Conservation (phyloP, 2,113 vertebrate species). For the Eptesicus fuscus region DNA sequence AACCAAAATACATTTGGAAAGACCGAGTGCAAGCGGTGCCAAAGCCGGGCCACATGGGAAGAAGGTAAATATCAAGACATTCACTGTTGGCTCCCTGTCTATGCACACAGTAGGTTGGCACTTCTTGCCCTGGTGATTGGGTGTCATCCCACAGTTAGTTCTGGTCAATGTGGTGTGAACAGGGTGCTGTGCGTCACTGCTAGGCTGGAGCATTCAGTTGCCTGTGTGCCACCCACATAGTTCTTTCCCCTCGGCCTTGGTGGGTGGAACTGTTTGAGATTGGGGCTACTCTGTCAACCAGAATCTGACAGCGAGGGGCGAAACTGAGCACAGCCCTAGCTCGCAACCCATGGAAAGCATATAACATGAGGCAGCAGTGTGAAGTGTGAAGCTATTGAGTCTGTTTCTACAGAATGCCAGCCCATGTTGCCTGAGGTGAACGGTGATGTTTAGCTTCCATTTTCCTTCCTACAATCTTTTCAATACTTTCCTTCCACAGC, state of each 20-base stretch:
- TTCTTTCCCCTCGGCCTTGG: rapidly evolving
- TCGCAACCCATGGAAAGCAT: no score
- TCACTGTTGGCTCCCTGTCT: not conserved
- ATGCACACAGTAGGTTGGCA: rapidly evolving
- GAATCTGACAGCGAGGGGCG: not conserved
- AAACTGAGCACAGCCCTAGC: rapidly evolving
- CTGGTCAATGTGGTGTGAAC: not conserved
- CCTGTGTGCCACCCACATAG: no score
- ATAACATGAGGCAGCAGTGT: no score
- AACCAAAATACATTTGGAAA: not conserved
- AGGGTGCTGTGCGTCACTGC: not conserved
- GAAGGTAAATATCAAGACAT: rapidly evolving
- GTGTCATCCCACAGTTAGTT: not conserved
- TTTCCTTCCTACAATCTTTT: not conserved
- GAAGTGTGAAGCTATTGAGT: rapidly evolving
- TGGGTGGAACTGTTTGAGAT: not conserved
- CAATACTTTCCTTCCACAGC: not conserved
- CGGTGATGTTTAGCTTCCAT: not conserved
- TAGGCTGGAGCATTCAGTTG: rapidly evolving
- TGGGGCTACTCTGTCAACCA: not conserved
- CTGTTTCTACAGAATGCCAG: not conserved
- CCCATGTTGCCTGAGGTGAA: rapidly evolving
- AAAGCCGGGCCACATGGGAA: rapidly evolving
- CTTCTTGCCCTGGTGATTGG: not conserved
- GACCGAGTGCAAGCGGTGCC: rapidly evolving